Base-by-base conservation (phyloP, 2,888 invertebrate genomes). In the Cryptocephalus moraei region DNA sequence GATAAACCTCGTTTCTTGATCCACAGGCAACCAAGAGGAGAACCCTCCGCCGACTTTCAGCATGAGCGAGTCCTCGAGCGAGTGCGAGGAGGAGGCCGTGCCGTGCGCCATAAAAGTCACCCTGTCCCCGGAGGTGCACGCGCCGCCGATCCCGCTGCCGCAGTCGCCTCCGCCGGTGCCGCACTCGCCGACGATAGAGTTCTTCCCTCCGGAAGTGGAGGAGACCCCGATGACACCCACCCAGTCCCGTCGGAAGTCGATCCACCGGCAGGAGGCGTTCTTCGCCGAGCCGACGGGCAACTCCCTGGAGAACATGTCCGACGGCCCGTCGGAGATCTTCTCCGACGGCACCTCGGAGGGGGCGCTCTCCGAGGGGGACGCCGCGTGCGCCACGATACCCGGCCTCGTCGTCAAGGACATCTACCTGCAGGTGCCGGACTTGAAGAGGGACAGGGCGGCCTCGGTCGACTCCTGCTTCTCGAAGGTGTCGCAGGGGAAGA, bases 381-480 rank as follows among this genome's bases (percentile, higher is more conserved):
- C 56, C 9, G 59, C 55, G 14, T 56, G 47, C 41, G 56, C 56
- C 32, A 10, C 60, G 33, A 65, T 67, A 32, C 66, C 66, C 8
- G 67, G 67, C 12, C 46, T 69, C 45, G 67, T 68, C 9, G 69
- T 70, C 4, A 63, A 66, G 33, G 70, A 71, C 53, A 69, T 70
- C 36, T 64, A 65, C 51, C 57, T 65, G 9, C 80, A 86, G 48
- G 91, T 91, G 50, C 91, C 91, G 38, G 88, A 90, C 61, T 69
- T 90, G 55, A 86, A 84, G 65, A 78, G 90, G 31, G 90, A 90
- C 65, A 80, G 91, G 12, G 91, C 91, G 12, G 90, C 89, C 33
- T 90, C 90, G 0, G 89, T 91, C 1, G 91, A 91, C 66, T 89
- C 90, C 12, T 86, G 88, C 64, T 91, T 90, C 68, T 81, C 86